Evolutionary conservation across 2,113 vertebrate genomes (phyloP), one percentile per base, ranked within the genome.

Genomic region (Rattus norvegicus): DNA sequence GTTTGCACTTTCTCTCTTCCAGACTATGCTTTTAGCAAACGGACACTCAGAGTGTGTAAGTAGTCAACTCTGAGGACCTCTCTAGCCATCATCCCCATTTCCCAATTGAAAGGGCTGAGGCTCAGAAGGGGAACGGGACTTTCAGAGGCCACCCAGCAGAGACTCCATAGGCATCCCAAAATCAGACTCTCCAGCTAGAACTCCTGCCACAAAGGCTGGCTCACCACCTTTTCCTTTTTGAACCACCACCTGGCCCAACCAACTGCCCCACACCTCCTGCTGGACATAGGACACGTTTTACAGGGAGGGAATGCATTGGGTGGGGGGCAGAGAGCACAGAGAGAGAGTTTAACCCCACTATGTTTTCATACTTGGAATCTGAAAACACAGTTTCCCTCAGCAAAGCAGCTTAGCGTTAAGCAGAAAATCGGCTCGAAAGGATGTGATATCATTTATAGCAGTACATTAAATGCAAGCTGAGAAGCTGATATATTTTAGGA

Each of bases 401-500:
- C 98, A 98, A 98, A 98, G 97, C 97, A 98, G 98, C 97, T 98
- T 98, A 99, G 97, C 91, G 0, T 98, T 98, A 98, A 98, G 98
- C 99, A 98, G 99, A 98, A 99, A 99, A 99, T 99, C 99, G 97
- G 97, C 97, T 98, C 98, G 98, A 98, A 99, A 99, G 99, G 99
- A 99, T 99, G 98, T 99, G 98, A 98, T 98, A 99, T 99, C 99
- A 99, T 98, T 98, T 99, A 98, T 98, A 99, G 99, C 98, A 99
- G 98, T 99, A 99, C 98, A 99, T 99, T 99, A 99, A 99, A 99
- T 99, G 99, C 98, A 99, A 99, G 97, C 98, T 98, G 99, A 99
- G 99, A 99, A 99, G 98, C 98, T 98, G 99, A 98, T 99, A 98
- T 99, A 99, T 99, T 99, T 99, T 99, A 99, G 99, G 99, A 99